These are phyloP conservation scores for Frankliniella fusca DNA, from an alignment of 2,888 invertebrate species.

Conservation along the genomic window DNA sequence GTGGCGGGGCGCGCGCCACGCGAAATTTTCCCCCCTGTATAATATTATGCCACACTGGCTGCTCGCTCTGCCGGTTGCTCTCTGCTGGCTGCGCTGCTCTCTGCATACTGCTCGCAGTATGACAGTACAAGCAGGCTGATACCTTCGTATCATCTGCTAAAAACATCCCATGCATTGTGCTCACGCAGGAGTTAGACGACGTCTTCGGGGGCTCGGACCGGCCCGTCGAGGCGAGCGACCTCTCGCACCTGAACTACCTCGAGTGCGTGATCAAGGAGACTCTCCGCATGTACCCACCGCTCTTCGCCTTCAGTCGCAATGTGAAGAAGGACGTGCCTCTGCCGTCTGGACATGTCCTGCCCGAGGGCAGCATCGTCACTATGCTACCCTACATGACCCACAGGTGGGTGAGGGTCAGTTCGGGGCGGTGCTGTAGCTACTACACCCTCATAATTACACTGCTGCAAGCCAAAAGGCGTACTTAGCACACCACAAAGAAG, in stretches of 20 bases:
- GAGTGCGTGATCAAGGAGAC: slow-evolving; percentile 74
- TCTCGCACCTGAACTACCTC: slow-evolving; percentile 73
- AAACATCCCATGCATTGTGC: slow-evolving; percentile 71
- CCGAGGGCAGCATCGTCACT: not conserved
- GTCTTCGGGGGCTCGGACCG: slow-evolving; percentile 74
- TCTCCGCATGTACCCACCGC: slow-evolving; percentile 71
- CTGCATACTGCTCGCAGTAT: too few relatives aligned
- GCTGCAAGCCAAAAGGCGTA: too few relatives aligned
- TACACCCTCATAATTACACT: too few relatives aligned
- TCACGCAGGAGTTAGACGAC: slow-evolving; percentile 66
- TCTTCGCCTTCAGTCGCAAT: slow-evolving; percentile 69
- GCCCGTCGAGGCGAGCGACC: slow-evolving; percentile 69
- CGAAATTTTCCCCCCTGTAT: too few relatives aligned
- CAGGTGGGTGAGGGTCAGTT: not conserved
- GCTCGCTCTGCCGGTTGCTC: too few relatives aligned
- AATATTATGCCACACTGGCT: too few relatives aligned
- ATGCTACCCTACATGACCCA: not conserved
- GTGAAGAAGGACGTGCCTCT: slow-evolving; percentile 65
- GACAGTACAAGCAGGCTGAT: too few relatives aligned
- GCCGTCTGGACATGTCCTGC: not conserved
- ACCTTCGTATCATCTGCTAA: too few relatives aligned
- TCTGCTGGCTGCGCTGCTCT: too few relatives aligned
- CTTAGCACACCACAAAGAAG: too few relatives aligned
- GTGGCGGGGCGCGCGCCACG: too few relatives aligned
- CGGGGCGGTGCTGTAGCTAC: too few relatives aligned